phyloP scores from a whole-genome alignment of 2,113 vertebrate species.

The Alexandromys fortis region DNA sequence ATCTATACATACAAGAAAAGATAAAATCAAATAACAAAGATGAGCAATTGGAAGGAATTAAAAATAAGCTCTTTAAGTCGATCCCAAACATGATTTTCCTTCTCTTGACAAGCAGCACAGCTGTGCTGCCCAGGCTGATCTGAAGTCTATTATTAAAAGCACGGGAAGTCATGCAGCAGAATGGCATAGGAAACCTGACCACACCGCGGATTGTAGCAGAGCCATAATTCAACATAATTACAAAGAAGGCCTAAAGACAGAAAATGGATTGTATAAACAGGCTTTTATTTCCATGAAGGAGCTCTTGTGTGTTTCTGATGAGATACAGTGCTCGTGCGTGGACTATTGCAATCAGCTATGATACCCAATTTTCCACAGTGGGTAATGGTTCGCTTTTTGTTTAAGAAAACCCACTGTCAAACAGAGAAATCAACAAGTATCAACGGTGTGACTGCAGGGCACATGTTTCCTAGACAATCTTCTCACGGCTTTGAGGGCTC shows the following conservation, averaged over 20 bases:
- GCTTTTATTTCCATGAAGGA: conserved; percentile 49
- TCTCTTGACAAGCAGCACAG: conserved; percentile 22
- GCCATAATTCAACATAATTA: conserved; percentile 65
- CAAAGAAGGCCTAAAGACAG: conserved; percentile 53
- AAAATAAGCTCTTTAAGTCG: not conserved
- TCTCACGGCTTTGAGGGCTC: not conserved
- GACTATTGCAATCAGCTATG: conserved; percentile 37
- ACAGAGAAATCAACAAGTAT: conserved; percentile 26
- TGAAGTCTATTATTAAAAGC: conserved; percentile 67
- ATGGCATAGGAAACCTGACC: conserved; percentile 37
- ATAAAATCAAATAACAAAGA: conserved; percentile 43
- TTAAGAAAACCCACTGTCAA: conserved; percentile 35
- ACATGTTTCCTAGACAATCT: not conserved
- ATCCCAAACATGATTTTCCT: conserved; percentile 19
- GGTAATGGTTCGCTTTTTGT: conserved; percentile 27
- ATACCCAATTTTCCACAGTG: not conserved
- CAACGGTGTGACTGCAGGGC: not conserved
- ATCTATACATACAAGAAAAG: not conserved
- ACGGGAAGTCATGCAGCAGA: conserved; percentile 5
- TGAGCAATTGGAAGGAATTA: conserved; percentile 16
- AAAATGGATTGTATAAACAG: conserved; percentile 43
- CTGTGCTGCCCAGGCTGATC: not conserved
- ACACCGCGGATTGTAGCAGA: not conserved
- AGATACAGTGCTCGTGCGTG: not conserved
- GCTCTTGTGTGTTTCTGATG: conserved; percentile 21